A percentile compares a stretch with the other conserved stretches of the same genome.
Evolutionary conservation across 2,113 vertebrate species (phyloP).

Genomic region (Progne subis): DNA sequence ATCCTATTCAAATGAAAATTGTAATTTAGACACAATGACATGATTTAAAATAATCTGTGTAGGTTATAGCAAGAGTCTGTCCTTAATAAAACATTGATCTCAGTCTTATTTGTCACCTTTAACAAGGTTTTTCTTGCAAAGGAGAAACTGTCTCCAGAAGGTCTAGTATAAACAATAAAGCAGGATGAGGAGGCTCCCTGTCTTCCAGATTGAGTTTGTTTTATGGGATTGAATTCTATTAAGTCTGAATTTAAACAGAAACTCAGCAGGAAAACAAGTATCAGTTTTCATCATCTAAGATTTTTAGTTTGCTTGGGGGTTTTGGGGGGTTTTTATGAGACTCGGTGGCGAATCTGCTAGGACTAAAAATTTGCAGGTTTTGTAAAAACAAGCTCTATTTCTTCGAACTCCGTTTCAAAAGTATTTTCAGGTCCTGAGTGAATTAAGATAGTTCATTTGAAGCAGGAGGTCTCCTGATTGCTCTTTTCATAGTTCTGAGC

Average conservation of each 20-base stretch:
- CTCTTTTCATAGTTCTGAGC: constrained; percentile 23
- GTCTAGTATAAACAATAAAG: constrained; percentile 15
- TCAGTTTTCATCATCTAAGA: not conserved
- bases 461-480: constrained; percentile 35
- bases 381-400: not conserved
- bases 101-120: not conserved
- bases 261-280: not conserved
- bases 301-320: not conserved
- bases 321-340: not conserved
- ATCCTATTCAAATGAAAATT: constrained; percentile 45
- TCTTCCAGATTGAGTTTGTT: constrained; percentile 4
- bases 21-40: constrained; percentile 25
- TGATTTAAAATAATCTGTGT: constrained; percentile 21
- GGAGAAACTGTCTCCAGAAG: constrained; percentile 22
- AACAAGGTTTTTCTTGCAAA: not conserved
- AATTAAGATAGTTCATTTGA: constrained; percentile 41
- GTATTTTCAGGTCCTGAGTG: constrained; percentile 26
- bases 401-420: constrained; percentile 35
- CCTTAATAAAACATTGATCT: constrained; percentile 53
- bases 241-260: constrained; percentile 21
- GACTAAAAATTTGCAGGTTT: not conserved
- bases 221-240: not conserved
- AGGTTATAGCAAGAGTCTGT: not conserved
- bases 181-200: not conserved
- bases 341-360: constrained; percentile 4